phyloP scores from a whole-genome alignment of 2,113 vertebrate species.

The Regulus satrapa region DNA sequence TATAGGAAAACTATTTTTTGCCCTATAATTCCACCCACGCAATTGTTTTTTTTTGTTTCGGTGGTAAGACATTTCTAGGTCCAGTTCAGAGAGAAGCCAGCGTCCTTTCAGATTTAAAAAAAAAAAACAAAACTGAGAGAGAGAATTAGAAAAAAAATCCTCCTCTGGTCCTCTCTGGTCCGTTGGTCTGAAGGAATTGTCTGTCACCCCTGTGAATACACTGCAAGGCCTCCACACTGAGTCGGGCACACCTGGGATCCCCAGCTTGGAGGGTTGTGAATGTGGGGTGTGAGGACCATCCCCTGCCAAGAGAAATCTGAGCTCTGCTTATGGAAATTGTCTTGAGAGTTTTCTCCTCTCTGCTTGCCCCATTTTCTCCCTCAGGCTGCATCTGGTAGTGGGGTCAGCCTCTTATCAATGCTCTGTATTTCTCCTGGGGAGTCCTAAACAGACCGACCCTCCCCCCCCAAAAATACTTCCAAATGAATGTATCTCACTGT shows the following conservation, averaged over 20 bases:
- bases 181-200: not conserved
- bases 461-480: rapidly evolving
- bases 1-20: conserved; percentile 29
- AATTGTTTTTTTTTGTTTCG: not conserved
- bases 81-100: conserved; percentile 36
- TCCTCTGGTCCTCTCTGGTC: not conserved
- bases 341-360: not conserved
- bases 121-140: not conserved
- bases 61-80: conserved; percentile 23
- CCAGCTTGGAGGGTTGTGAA: not conserved
- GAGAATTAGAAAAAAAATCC: not conserved
- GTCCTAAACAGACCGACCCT: not conserved
- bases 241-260: not conserved
- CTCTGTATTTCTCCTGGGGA: not conserved
- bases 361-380: not conserved
- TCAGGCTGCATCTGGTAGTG: not conserved
- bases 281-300: rapidly evolving
- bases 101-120: conserved; percentile 14
- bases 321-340: rapidly evolving
- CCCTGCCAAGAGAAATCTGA: not conserved
- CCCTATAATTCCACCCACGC: not conserved
- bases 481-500: not conserved
- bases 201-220: not conserved
- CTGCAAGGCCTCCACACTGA: not conserved
- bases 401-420: not conserved